These are phyloP conservation scores for Cyprinella venusta DNA, from an alignment of 2,797 vertebrate genomes.

Conservation along the genomic window DNA sequence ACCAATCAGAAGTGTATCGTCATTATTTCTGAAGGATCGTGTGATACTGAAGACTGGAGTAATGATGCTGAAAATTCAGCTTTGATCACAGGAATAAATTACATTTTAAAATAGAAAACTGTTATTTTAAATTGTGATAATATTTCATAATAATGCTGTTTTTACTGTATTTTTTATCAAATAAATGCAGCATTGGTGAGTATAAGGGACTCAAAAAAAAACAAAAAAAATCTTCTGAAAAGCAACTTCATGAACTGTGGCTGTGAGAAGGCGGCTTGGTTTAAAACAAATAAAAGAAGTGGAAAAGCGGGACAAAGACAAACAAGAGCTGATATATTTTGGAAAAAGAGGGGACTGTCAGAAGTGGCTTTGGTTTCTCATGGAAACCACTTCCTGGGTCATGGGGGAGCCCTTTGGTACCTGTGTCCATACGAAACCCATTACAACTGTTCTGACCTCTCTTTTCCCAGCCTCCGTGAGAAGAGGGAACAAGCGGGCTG, in stretches of 20 bases:
- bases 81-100: not conserved
- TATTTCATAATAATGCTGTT: not conserved
- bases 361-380: constrained; percentile 72
- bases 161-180: not conserved
- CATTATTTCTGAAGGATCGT: not conserved
- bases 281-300: constrained; percentile 27
- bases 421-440: constrained; percentile 78
- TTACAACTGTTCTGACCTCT: constrained; percentile 74
- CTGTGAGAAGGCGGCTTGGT: constrained; percentile 14
- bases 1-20: not conserved
- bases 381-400: constrained; percentile 69
- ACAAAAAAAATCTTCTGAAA: not conserved
- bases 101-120: not conserved
- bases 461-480: constrained; percentile 72
- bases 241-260: constrained; percentile 1
- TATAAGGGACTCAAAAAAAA: not conserved
- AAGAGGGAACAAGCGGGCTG: constrained; percentile 68
- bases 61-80: not conserved
- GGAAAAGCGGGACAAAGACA: constrained; percentile 36
- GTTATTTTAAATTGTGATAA: not conserved
- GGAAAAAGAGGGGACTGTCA: constrained; percentile 64
- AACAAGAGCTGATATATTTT: constrained; percentile 55
- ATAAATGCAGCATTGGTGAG: not conserved
- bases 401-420: constrained; percentile 66
- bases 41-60: not conserved